Evolutionary conservation across 2,888 invertebrate genomes (phyloP).

Genomic region (Tetragonula carbonaria): DNA sequence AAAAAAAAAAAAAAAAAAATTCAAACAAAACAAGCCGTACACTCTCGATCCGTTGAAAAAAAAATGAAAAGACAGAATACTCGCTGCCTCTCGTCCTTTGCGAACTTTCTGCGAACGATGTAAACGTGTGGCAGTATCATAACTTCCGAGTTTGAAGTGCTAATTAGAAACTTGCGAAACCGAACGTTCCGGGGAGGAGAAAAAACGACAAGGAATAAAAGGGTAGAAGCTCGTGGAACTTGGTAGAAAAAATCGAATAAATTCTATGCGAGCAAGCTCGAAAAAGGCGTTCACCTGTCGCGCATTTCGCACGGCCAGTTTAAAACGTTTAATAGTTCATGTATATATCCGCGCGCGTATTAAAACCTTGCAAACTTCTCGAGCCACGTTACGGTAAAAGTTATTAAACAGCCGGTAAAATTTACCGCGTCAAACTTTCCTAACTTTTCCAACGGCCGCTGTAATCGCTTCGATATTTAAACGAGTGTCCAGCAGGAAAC

Average conservation of each 20-base stretch:
- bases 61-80: background rate
- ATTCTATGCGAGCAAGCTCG: background rate
- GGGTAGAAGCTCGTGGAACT: background rate
- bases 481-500: constrained; percentile 37
- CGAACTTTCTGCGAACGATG: constrained; percentile 1
- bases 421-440: constrained; percentile 43
- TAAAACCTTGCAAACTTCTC: constrained; percentile 52
- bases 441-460: constrained; percentile 29
- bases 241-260: constrained; percentile 2
- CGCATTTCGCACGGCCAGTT: constrained; percentile 16
- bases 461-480: constrained; percentile 36
- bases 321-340: constrained; percentile 37
- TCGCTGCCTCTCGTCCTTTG: background rate
- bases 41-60: background rate
- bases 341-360: constrained; percentile 40
- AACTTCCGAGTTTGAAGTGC: constrained; percentile 19
- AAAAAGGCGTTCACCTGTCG: constrained; percentile 20
- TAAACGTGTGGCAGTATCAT: background rate
- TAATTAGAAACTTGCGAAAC: constrained; percentile 19
- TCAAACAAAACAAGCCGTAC: background rate
- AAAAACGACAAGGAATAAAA: background rate
- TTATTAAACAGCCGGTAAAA: constrained; percentile 48
- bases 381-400: constrained; percentile 43
- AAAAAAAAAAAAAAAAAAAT: background rate
- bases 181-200: background rate